These are phyloP conservation scores for Zaprionus lineosus DNA, from an alignment of 2,888 invertebrate genomes.

Conservation along the genomic window DNA sequence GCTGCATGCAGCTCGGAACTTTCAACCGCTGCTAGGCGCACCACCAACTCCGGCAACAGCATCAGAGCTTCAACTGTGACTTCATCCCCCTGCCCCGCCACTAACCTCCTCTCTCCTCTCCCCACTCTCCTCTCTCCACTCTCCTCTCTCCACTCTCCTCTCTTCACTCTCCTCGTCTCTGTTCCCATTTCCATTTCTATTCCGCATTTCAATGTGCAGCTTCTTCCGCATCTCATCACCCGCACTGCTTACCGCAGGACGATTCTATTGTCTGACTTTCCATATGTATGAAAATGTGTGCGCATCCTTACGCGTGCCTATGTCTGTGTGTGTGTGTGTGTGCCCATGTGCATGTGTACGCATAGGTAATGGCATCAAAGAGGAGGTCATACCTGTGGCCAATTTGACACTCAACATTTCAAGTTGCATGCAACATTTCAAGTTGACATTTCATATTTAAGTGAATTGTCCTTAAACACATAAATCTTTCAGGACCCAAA, in stretches of 20 bases:
- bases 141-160: background rate
- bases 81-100: too few species aligned
- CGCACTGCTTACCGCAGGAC: slow-evolving; percentile 16
- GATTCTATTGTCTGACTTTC: slow-evolving; percentile 17
- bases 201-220: too few species aligned
- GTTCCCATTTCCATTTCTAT: slow-evolving; percentile 25
- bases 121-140: background rate
- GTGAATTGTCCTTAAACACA: slow-evolving; percentile 1
- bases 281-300: background rate
- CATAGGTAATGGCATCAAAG: slow-evolving; percentile 61
- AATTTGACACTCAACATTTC: slow-evolving; percentile 42
- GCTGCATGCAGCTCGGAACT: background rate
- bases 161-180: background rate
- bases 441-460: slow-evolving; percentile 7
- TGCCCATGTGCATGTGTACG: slow-evolving; percentile 2
- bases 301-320: background rate
- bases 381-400: slow-evolving; percentile 56
- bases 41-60: background rate
- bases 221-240: slow-evolving; percentile 27
- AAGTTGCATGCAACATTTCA: slow-evolving; percentile 29
- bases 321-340: slow-evolving; percentile 3
- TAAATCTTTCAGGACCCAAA: background rate
- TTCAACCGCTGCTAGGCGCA: too few species aligned
- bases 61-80: background rate
- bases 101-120: background rate